A percentile compares a stretch with the other conserved stretches of the same genome.
These are phyloP conservation scores for Poicephalus gulielmi DNA, from an alignment of 2,113 vertebrate species.

Conservation along the genomic window DNA sequence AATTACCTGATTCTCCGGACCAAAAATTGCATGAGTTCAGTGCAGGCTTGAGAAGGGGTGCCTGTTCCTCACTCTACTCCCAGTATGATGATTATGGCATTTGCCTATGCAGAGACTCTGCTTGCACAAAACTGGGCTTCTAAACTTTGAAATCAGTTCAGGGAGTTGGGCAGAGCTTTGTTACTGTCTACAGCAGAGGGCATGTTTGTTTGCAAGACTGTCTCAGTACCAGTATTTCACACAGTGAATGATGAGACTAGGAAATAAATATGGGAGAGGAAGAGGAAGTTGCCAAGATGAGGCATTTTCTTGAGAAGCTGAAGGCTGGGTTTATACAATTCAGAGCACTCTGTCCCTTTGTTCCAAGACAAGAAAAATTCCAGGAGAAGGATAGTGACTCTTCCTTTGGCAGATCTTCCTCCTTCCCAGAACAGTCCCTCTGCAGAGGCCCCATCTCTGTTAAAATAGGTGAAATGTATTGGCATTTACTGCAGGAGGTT, in stretches of 20 bases:
- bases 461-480: neutral
- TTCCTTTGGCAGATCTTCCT: neutral
- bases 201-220: neutral
- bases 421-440: neutral
- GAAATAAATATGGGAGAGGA: constrained; percentile 11
- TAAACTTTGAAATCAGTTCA: neutral
- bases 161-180: neutral
- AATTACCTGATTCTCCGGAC: neutral
- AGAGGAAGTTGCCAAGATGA: neutral
- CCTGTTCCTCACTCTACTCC: neutral
- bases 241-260: neutral
- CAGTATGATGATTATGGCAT: neutral
- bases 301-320: neutral
- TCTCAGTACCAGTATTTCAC: neutral
- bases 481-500: neutral
- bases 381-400: neutral
- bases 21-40: neutral
- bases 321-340: neutral
- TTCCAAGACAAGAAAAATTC: neutral
- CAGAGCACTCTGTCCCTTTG: neutral
- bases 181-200: neutral
- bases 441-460: neutral
- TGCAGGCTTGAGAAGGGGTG: neutral
- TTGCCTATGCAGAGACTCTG: neutral
- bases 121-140: neutral